These are phyloP conservation scores for Apamea anceps DNA, from an alignment of 2,888 invertebrate genomes.

Conservation along the genomic window DNA sequence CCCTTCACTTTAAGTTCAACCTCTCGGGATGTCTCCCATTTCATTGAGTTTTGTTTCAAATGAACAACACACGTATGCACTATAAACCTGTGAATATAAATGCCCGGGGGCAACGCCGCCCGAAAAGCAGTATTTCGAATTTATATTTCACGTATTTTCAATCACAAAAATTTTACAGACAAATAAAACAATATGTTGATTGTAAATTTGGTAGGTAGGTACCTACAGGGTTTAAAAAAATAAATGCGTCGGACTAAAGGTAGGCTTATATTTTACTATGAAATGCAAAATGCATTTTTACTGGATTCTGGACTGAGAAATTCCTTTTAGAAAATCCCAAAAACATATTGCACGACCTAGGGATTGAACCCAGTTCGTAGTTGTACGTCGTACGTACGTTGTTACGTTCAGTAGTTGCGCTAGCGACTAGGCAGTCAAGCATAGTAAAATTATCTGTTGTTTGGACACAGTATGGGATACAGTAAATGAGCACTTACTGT, in stretches of 20 bases:
- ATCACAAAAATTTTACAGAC: background rate
- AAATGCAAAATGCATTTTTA: background rate
- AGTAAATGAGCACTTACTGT: too few relatives aligned
- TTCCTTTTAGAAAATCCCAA: background rate
- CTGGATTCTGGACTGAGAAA: background rate
- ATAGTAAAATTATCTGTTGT: background rate
- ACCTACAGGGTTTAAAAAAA: background rate
- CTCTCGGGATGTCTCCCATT: conserved; percentile 41
- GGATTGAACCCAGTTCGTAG: background rate
- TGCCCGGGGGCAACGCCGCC: conserved; percentile 10
- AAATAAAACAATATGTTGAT: conserved; percentile 6
- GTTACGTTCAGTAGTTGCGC: background rate
- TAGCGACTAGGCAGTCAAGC: background rate
- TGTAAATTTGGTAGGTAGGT: background rate
- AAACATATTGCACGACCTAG: background rate
- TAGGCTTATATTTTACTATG: background rate
- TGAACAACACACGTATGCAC: conserved; percentile 20
- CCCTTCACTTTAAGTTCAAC: conserved; percentile 13
- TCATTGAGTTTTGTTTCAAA: conserved; percentile 40
- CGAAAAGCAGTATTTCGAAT: background rate
- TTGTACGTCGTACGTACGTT: too few relatives aligned
- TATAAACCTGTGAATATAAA: conserved; percentile 27
- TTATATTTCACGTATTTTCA: conserved; percentile 13
- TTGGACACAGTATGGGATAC: background rate
- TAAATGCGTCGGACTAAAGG: background rate